Evolutionary conservation across 2,113 vertebrate genomes (phyloP), one percentile per base, ranked within the genome.

Genomic region (Thamnophis sirtalis): DNA sequence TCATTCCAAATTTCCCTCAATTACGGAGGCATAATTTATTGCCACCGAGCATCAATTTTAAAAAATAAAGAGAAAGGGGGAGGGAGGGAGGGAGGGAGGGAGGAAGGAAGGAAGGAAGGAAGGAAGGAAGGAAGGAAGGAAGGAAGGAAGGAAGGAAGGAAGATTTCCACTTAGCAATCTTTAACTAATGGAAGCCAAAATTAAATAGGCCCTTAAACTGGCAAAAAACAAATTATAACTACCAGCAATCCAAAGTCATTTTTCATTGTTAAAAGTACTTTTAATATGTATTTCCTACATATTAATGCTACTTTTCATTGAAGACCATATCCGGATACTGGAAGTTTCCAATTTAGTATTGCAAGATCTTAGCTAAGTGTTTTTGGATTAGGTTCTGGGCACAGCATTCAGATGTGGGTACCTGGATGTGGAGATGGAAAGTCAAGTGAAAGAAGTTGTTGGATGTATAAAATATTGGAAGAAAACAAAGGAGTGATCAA

Each of bases 71-170:
- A 55, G 21, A 58, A 24, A 6, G 56, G 26, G 26, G 28, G 10
- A 28, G 3, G 26, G 13, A 55, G 6, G 19, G 13, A 54, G 4
- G 0, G 3, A 17, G 4, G 0, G 15, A 21, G n/a, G n/a, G n/a
- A 53, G 0, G 1, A 19, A 55, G 1, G 5, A 5, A 55, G 1
- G 0, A 4, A 22, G 0, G 11, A 63, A 68, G 28, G 11, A 8
- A 60, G 21, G 22, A 56, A 22, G 55, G 8, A 56, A 56, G 2
- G 22, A 54, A 15, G 53, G 15, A 54, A 54, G 53, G 4, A 54
- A 54, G 15, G 4, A 17, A 54, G 3, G 15, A 17, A 4, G 5
- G 21, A 56, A 6, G 55, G 26, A 63, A 68, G 28, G 13, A 3
- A 28, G 15, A 13, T 73, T 73, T 38, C 68, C 15, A 73, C n/a